Evolutionary conservation across 2,113 vertebrate genomes (phyloP), one percentile per base, ranked within the genome.

Genomic region (Lagenorhynchus albirostris): DNA sequence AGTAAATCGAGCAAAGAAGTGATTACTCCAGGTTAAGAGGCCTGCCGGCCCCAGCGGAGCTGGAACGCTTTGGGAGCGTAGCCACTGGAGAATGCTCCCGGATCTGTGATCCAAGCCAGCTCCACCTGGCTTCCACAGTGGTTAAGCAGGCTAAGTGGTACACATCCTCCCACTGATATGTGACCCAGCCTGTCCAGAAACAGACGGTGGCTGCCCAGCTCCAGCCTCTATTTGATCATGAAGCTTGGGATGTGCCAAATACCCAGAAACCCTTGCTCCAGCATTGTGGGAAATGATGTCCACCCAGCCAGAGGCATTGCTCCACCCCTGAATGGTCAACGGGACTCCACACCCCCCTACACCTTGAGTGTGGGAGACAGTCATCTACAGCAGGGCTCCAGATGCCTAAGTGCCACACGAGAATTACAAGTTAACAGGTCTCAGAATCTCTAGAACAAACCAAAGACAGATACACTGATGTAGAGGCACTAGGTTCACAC

Each of bases 141-240:
- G 85, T 38, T 47, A 55, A 82, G 71, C 65, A 79, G 91, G 93
- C 77, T 89, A 67, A 21, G 62, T 33, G 47, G 53, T 36, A 29
- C 80, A 88, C 67, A 77, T 8, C 33, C 53, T 15, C 65, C 58
- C 25, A 77, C 33, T 50, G 47, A 47, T 5, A 79, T 41, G 70
- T 95, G 87, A 77, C 89, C 73, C 65, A 60, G 53, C 86, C 91
- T 71, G 87, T 18, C 41, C 17, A 12, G 81, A 91, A 90, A 88
- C 8, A 36, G 68, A 60, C 10, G 55, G 23, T 11, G 47, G 60
- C 70, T 41, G 95, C 36, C 76, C 55, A 85, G 50, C 73, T 44
- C 77, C 63, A 79, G 67, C 14, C 33, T n/a, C 41, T 47, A n/a
- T 6, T 38, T 12, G 89, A 68, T 89, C 89, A 76, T 13, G 68